A percentile compares a stretch with the other conserved stretches of the same genome.
Conservation (phyloP, 2,797 vertebrate species). For the Heliangelus exortis region DNA sequence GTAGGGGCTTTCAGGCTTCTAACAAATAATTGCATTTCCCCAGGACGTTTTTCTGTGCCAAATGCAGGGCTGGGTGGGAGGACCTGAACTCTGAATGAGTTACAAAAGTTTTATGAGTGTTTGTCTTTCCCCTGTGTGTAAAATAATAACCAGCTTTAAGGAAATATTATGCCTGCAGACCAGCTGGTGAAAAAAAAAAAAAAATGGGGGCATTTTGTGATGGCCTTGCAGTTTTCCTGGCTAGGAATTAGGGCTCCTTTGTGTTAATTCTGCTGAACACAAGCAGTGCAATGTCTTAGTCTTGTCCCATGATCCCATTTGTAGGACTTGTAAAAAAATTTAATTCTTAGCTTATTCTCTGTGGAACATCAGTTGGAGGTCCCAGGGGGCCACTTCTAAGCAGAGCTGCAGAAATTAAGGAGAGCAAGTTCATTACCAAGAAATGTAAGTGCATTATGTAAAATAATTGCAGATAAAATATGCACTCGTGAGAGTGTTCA, state of each 20-base stretch:
- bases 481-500: background rate
- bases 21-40: background rate
- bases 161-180: background rate
- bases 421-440: background rate
- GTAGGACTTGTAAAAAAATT: background rate
- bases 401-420: background rate
- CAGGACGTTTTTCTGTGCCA: accelerated
- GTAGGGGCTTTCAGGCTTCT: background rate
- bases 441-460: background rate
- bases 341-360: background rate
- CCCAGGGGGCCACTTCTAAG: background rate
- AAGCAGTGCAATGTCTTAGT: background rate
- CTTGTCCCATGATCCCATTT: background rate
- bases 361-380: background rate
- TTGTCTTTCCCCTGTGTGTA: background rate
- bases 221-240: background rate
- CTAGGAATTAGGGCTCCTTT: background rate
- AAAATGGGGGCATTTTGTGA: background rate
- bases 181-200: background rate
- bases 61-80: background rate
- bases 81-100: background rate
- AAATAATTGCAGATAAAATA: background rate
- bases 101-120: background rate
- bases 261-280: background rate
- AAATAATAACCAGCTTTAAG: background rate